Conservation (phyloP, 2,113 vertebrate genomes). For the Turdus rufiventris region DNA sequence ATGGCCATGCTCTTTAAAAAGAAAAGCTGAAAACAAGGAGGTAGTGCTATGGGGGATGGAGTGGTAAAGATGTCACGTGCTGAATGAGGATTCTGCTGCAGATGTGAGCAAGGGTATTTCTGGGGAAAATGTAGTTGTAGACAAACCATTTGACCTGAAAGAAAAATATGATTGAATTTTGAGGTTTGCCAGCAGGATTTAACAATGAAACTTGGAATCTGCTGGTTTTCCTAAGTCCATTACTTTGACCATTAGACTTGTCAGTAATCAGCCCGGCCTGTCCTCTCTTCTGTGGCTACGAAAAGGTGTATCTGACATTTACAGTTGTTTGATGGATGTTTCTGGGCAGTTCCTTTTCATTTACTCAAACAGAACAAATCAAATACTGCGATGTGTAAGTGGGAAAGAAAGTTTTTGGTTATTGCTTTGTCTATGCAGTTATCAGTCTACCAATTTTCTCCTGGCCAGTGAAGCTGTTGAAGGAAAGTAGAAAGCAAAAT, state of each 20-base stretch:
- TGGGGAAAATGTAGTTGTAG: not conserved
- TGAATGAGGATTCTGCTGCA: not conserved
- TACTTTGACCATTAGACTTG: not conserved
- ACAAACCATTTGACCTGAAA: not conserved
- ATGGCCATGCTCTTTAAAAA: not conserved
- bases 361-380: not conserved
- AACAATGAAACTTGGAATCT: not conserved
- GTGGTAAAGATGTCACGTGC: not conserved
- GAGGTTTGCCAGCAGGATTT: not conserved
- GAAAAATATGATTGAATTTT: not conserved
- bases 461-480: not conserved
- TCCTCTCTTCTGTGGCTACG: not conserved
- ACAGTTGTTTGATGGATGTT: not conserved
- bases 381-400: not conserved
- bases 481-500: not conserved
- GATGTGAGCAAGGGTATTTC: not conserved
- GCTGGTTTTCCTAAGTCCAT: not conserved
- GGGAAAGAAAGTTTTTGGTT: not conserved
- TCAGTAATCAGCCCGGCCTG: not conserved
- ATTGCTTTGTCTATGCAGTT: not conserved
- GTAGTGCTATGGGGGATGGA: not conserved
- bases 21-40: not conserved
- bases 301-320: not conserved
- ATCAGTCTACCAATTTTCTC: not conserved
- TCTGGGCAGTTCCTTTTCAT: not conserved